Base-by-base conservation (phyloP, 23 tunicate genomes). In the Diplosoma virens region DNA sequence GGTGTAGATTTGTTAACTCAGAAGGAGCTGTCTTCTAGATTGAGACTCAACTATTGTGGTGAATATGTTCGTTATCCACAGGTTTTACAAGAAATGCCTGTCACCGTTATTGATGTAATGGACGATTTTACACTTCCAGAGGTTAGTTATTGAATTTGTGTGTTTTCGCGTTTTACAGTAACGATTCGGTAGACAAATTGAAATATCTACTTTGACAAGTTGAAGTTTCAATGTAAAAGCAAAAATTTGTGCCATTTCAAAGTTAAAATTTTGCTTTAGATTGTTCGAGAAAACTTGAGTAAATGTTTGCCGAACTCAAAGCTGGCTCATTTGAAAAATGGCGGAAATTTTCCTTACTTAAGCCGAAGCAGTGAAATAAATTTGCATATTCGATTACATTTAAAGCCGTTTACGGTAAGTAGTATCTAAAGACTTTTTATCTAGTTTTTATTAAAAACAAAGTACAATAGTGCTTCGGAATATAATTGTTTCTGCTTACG, bases 291-390 rank as follows among this genome's bases (percentile, higher is more conserved):
- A 0, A 67, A 63, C 70, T 66, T 69, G 36, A 59, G 75, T 32
- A 89, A 89, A 52, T 79, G 96, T 46, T 69, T 89, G 47, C 96
- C 96, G 21, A 24, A 55, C 33, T 68, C 88, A 0, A 82, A 82
- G 54, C 50, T 47, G 3, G 96, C 96, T 33, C 81, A 82, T 60
- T 26, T 89, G 9, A 89, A 89, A 77, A 67, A 58, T 21, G 96
- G 96, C 9, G 96, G 96, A 29, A 41, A 59, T 18, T 89, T 89
- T 71, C 88, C 96, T 0, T 89, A 71, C 60, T 28, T 89, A 56
- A 82, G 86, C 41, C 83, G 72, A 27, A 52, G 76, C 58, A 33
- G 35, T 9, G 80, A 78, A 71, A 82, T 89, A 7, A 89, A 83
- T 70, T 45, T 89, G 2, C 89, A 89, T 52, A 37, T 89, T 30